These are phyloP conservation scores for Oscheius sp. DNA, from an alignment of 2,888 invertebrate genomes.

Conservation along the genomic window DNA sequence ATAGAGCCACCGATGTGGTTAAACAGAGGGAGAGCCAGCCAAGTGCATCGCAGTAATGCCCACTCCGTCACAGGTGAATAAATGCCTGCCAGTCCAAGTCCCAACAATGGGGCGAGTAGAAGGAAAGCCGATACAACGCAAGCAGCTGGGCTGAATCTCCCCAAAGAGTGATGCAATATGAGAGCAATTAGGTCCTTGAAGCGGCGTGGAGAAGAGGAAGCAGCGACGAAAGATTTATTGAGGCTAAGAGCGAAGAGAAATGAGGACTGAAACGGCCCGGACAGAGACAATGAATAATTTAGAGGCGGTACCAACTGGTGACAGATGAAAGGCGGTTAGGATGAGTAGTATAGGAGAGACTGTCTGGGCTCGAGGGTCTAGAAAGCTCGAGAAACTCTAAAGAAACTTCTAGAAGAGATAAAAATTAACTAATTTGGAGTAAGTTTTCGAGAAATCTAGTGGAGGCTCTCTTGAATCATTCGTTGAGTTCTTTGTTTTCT, in stretches of 20 bases:
- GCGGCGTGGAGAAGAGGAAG: not conserved
- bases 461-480: too few species aligned
- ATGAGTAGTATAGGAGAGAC: not conserved
- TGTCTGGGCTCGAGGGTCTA: too few species aligned
- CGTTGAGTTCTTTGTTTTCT: too few species aligned
- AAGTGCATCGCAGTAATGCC: slow-evolving; percentile 9
- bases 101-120: not conserved
- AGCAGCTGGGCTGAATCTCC: not conserved
- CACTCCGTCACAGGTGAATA: not conserved
- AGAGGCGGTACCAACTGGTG: not conserved
- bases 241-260: not conserved
- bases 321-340: not conserved
- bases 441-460: too few species aligned
- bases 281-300: not conserved
- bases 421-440: too few species aligned
- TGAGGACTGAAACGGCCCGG: too few species aligned
- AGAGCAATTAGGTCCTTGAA: too few species aligned
- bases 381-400: too few species aligned
- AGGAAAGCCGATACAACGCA: not conserved
- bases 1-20: slow-evolving; percentile 13
- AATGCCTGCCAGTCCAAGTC: not conserved
- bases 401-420: too few species aligned
- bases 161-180: not conserved
- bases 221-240: not conserved
- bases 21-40: slow-evolving; percentile 21